These are phyloP conservation scores for Zalophus californianus DNA, from an alignment of 2,797 vertebrate species.

Conservation along the genomic window DNA sequence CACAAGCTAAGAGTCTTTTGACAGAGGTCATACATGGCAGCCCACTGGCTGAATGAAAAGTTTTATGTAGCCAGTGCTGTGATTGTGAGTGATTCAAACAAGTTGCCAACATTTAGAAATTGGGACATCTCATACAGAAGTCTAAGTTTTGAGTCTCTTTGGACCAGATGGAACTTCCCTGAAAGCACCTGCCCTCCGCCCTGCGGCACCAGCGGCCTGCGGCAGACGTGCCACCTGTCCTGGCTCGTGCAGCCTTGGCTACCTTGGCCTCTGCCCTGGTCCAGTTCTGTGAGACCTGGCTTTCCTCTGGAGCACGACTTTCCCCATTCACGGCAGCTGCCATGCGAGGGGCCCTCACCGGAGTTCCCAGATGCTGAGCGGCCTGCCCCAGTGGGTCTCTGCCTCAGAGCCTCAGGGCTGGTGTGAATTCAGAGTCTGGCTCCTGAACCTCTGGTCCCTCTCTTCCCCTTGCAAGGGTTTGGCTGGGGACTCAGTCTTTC, in stretches of 20 bases:
- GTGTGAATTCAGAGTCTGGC: not conserved
- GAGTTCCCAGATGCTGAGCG: not conserved
- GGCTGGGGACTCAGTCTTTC: not conserved
- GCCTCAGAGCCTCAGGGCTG: not conserved
- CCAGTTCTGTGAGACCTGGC: not conserved
- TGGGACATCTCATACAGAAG: not conserved
- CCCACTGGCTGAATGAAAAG: not conserved
- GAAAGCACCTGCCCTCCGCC: not conserved
- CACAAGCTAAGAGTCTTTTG: not conserved
- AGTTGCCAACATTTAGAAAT: not conserved
- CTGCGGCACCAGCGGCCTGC: fast-evolving
- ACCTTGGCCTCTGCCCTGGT: not conserved
- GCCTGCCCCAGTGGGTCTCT: not conserved
- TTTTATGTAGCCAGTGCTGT: not conserved
- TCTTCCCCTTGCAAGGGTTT: not conserved
- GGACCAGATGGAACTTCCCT: not conserved
- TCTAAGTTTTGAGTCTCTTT: not conserved
- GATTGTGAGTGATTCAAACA: not conserved
- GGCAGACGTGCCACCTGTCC: no score
- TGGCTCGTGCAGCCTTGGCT: fast-evolving
- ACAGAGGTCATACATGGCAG: not conserved
- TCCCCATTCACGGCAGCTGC: not conserved
- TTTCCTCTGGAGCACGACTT: not conserved
- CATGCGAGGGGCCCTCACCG: not conserved
- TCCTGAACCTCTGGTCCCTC: not conserved